These are phyloP conservation scores for Lepidocyrtinus sp. DNA, from an alignment of 2,888 invertebrate genomes.

Conservation along the genomic window DNA sequence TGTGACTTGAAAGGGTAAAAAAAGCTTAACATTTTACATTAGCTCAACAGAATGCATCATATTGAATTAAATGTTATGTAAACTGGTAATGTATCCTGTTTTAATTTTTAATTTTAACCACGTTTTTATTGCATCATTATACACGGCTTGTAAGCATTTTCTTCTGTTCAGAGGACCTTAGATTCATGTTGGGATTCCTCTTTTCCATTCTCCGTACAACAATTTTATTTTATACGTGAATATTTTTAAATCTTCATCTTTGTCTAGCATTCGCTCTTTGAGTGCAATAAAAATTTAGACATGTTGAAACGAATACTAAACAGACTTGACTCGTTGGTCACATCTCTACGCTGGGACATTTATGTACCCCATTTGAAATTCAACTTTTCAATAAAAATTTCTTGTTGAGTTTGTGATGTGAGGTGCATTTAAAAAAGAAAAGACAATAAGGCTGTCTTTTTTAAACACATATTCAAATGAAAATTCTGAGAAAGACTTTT, in stretches of 20 bases:
- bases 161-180: too few species aligned
- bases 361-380: not conserved
- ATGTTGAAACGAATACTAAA: conserved; percentile 33
- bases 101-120: not conserved
- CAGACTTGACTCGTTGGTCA: not conserved
- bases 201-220: not conserved
- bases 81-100: too few species aligned
- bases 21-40: not conserved
- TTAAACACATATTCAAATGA: too few species aligned
- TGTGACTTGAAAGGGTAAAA: conserved; percentile 25
- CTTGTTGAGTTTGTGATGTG: not conserved
- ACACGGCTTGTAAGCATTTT: too few species aligned
- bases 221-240: conserved; percentile 4
- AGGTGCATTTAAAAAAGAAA: not conserved
- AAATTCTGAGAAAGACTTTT: too few species aligned
- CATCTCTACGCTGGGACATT: not conserved
- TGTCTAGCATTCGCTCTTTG: not conserved
- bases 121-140: too few species aligned
- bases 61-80: not conserved
- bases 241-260: not conserved
- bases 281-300: conserved; percentile 44
- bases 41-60: not conserved
- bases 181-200: too few species aligned
- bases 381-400: not conserved
- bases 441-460: not conserved